Evolutionary conservation across 2,797 vertebrate genomes (phyloP).

Genomic region (Arctocebus calabarensis): DNA sequence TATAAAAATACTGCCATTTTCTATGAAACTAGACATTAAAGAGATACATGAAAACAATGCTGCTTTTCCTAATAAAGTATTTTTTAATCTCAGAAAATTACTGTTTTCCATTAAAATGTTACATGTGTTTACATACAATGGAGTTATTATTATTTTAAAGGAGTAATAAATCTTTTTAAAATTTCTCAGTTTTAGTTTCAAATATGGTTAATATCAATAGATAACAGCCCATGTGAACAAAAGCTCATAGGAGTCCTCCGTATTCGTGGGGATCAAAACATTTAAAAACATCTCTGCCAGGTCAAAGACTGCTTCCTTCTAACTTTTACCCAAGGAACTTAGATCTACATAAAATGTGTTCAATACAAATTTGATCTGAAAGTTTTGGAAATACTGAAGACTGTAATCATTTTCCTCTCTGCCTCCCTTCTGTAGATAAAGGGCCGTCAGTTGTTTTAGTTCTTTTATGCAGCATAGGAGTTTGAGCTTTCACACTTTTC

Average conservation of each 20-base stretch:
- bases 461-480: background rate
- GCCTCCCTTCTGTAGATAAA: constrained; percentile 30
- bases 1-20: background rate
- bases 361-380: background rate
- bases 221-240: background rate
- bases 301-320: background rate
- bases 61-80: background rate
- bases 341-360: background rate
- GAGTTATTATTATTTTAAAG: constrained; percentile 6
- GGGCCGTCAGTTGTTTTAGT: background rate
- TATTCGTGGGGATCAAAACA: constrained; percentile 47
- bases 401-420: background rate
- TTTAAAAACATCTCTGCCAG: background rate
- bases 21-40: constrained; percentile 33
- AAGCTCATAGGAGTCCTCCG: background rate
- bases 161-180: background rate
- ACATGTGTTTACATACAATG: background rate
- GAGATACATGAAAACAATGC: background rate
- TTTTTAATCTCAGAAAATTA: constrained; percentile 38
- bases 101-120: constrained; percentile 13
- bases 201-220: constrained; percentile 28
- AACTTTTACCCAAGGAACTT: background rate
- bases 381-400: constrained; percentile 18
- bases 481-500: constrained; percentile 50
- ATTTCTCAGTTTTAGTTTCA: constrained; percentile 45